Conservation (phyloP, 2,888 invertebrate genomes). For the Drosophila bunnanda region DNA sequence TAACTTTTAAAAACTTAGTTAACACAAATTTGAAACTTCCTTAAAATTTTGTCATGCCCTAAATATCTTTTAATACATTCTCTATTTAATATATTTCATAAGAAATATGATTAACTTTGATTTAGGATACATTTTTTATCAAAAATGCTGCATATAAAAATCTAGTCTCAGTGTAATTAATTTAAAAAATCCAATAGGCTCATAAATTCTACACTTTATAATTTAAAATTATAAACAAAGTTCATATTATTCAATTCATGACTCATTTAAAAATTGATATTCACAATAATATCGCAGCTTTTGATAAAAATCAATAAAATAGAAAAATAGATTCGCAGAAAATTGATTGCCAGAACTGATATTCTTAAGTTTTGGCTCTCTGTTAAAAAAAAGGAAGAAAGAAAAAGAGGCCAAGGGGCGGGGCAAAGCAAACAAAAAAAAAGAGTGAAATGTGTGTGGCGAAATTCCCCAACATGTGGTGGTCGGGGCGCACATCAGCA, state of each 20-base stretch:
- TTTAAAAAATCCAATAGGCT: not conserved
- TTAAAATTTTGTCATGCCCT: too few species aligned
- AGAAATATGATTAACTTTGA: not conserved
- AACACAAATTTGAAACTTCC: too few species aligned
- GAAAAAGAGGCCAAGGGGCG: slow-evolving; percentile 17
- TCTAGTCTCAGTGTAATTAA: too few species aligned
- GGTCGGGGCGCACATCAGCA: slow-evolving; percentile 26
- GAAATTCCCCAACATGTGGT: slow-evolving; percentile 68
- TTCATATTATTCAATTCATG: not conserved
- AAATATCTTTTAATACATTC: too few species aligned
- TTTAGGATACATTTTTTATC: not conserved
- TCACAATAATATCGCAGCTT: not conserved
- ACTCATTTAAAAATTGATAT: not conserved
- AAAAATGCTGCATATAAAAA: too few species aligned
- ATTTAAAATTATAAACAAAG: too few species aligned
- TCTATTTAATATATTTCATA: not conserved
- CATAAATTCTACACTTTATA: not conserved
- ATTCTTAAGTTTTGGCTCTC: slow-evolving; percentile 1
- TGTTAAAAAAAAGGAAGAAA: not conserved
- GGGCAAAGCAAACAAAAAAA: slow-evolving; percentile 1
- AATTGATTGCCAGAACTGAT: not conserved
- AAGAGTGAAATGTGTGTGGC: slow-evolving; percentile 13
- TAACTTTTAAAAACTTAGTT: too few species aligned
- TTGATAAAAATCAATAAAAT: slow-evolving; percentile 2
- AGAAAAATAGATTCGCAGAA: not conserved